Evolutionary conservation across 2,888 invertebrate species (phyloP).

Genomic region (Kuschelorhynchus macadamiae): DNA sequence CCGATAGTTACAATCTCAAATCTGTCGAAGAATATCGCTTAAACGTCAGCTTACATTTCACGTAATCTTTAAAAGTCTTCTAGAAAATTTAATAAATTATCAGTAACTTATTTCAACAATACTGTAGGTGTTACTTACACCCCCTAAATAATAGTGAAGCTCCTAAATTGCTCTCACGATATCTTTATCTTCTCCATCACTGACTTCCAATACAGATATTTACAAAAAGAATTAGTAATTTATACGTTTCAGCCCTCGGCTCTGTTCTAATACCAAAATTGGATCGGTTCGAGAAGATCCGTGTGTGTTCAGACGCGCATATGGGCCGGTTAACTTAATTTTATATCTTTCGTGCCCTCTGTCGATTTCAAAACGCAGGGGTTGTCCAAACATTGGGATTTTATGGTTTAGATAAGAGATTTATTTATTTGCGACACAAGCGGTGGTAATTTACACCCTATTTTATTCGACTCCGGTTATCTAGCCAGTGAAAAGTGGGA

Average conservation of each 20-base stretch:
- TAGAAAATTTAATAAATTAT: not conserved
- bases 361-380: constrained; percentile 29
- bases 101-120: not conserved
- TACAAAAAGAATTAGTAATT: constrained; percentile 58
- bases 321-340: constrained; percentile 47
- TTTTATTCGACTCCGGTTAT: not conserved
- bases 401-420: constrained; percentile 48
- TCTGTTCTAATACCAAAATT: constrained; percentile 37
- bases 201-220: constrained; percentile 35
- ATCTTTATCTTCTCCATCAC: not conserved
- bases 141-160: not conserved
- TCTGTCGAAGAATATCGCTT: too few relatives aligned
- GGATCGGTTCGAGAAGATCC: constrained; percentile 28
- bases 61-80: too few relatives aligned
- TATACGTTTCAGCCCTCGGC: constrained; percentile 56
- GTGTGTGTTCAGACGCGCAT: constrained; percentile 43
- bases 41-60: too few relatives aligned
- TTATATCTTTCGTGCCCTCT: constrained; percentile 37
- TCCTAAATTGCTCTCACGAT: not conserved
- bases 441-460: constrained; percentile 41
- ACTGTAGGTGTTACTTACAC: not conserved
- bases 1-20: too few relatives aligned
- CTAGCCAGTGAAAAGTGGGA: too few relatives aligned
- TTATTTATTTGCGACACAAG: constrained; percentile 38
- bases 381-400: constrained; percentile 46